Evolutionary conservation across 2,888 invertebrate genomes (phyloP).

Genomic region (Archips crataeganus): DNA sequence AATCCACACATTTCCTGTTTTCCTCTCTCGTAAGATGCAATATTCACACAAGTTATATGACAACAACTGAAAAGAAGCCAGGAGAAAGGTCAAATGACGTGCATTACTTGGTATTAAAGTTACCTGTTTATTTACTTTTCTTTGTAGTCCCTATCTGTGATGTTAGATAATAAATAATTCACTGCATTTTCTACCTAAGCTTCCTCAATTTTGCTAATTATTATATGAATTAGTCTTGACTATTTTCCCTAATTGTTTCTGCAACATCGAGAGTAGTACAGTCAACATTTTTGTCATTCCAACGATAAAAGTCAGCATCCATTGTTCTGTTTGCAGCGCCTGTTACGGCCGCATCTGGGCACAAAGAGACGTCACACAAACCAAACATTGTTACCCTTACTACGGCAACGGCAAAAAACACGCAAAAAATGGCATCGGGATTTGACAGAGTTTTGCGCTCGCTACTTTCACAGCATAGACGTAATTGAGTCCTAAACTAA

Average conservation of each 20-base stretch:
- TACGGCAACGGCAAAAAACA: constrained; percentile 60
- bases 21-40: constrained; percentile 20
- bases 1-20: constrained; percentile 49
- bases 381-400: constrained; percentile 73
- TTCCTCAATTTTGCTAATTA: too few species aligned
- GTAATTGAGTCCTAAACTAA: constrained; percentile 83
- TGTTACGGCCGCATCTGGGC: constrained; percentile 66
- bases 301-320: constrained; percentile 66
- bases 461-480: constrained; percentile 34
- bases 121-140: neutral
- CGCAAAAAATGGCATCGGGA: constrained; percentile 47
- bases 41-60: constrained; percentile 10
- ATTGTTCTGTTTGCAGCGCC: constrained; percentile 65
- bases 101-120: neutral
- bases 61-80: constrained; percentile 16
- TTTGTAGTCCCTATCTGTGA: neutral
- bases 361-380: constrained; percentile 68
- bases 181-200: too few species aligned
- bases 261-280: neutral
- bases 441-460: constrained; percentile 29
- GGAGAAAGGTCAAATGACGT: constrained; percentile 7
- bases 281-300: constrained; percentile 8
- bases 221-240: too few species aligned
- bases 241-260: neutral
- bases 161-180: too few species aligned